phyloP scores from a whole-genome alignment of 1,140 invertebrate species.

The Drosophila quadrilineata region DNA sequence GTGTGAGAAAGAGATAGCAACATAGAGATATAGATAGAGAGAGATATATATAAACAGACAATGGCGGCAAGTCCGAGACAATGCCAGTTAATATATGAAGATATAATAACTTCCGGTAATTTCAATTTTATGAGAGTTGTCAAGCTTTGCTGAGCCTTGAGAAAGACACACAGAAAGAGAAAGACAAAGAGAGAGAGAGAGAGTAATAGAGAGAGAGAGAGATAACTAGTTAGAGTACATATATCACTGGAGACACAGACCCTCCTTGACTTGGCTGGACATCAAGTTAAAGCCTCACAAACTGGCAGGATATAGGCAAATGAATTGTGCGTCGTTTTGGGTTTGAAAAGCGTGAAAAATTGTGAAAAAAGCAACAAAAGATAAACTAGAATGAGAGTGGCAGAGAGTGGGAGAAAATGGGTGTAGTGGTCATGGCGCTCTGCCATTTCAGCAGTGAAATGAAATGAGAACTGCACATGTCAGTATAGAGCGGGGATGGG shows the following conservation, averaged over 20 bases:
- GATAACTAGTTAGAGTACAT: no score
- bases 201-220: no score
- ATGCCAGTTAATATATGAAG: conserved; percentile 78
- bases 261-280: conserved; percentile 44
- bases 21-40: background rate
- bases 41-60: background rate
- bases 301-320: conserved; percentile 56
- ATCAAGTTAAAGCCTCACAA: conserved; percentile 39
- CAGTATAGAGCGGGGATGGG: conserved; percentile 5
- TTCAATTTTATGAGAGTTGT: conserved; percentile 66
- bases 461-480: conserved; percentile 65
- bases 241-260: conserved; percentile 36
- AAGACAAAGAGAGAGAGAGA: no score
- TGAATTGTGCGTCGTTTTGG: conserved; percentile 67
- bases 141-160: conserved; percentile 47
- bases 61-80: conserved; percentile 56
- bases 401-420: no score
- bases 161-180: no score
- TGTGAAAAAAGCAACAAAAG: conserved; percentile 26
- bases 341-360: conserved; percentile 80
- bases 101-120: conserved; percentile 80
- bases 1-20: background rate
- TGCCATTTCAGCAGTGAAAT: no score
- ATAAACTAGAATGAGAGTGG: no score
- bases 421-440: no score